A percentile compares a stretch with the other conserved stretches of the same genome.
Conservation (phyloP, 2,888 invertebrate species). For the Electrophaes corylata region DNA sequence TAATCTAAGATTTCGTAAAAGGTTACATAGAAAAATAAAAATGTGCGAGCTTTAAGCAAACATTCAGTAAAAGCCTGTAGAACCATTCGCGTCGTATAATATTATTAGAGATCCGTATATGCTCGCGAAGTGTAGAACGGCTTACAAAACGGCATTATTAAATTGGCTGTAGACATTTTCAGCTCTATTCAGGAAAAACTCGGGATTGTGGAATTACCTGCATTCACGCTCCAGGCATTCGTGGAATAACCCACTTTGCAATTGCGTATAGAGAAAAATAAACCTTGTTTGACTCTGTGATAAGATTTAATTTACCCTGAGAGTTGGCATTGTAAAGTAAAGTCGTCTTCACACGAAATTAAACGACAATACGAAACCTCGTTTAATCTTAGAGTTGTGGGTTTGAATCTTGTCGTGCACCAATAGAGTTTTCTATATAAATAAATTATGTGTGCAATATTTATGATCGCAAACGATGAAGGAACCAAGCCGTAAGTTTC, state of each 20-base stretch:
- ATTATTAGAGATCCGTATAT: slow-evolving; percentile 57
- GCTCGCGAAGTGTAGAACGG: slow-evolving; percentile 32
- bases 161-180: slow-evolving; percentile 62
- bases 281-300: not conserved
- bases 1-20: not conserved
- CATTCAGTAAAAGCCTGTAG: slow-evolving; percentile 25
- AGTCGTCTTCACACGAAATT: too few relatives aligned
- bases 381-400: too few relatives aligned
- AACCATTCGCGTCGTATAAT: slow-evolving; percentile 42
- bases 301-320: not conserved
- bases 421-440: too few relatives aligned
- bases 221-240: slow-evolving; percentile 27
- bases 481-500: too few relatives aligned
- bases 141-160: slow-evolving; percentile 68
- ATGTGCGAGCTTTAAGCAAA: not conserved
- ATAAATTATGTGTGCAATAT: too few relatives aligned
- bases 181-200: slow-evolving; percentile 57
- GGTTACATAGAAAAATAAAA: not conserved
- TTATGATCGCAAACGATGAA: too few relatives aligned
- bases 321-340: too few relatives aligned
- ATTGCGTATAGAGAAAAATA: not conserved
- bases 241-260: not conserved
- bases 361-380: too few relatives aligned
- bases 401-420: too few relatives aligned
- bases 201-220: slow-evolving; percentile 52